A percentile compares a stretch with the other conserved stretches of the same genome.
Conservation (phyloP, 2,113 vertebrate species). For the Leptobrachium ailaonicum region DNA sequence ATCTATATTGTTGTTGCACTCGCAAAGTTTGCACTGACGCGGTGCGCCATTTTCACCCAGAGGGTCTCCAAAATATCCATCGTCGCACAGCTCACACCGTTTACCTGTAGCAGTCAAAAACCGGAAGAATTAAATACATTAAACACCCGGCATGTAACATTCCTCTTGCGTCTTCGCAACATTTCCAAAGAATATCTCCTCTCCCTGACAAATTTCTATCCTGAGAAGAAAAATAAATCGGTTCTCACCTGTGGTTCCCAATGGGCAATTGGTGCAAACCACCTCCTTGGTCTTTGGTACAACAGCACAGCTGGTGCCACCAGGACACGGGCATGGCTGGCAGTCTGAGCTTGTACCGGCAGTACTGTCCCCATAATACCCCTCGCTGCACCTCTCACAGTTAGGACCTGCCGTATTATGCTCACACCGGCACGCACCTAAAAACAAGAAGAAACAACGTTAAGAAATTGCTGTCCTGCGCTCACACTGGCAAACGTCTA, state of each 20-base stretch:
- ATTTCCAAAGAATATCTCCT: too few species aligned
- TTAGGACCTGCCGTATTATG: constrained; percentile 85
- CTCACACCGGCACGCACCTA: constrained; percentile 85
- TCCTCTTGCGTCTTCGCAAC: too few species aligned
- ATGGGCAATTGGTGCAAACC: constrained; percentile 93
- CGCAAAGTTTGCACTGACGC: constrained; percentile 80
- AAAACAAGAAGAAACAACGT: neutral
- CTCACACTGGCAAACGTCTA: too few species aligned
- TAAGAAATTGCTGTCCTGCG: too few species aligned
- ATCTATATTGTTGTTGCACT: constrained; percentile 93
- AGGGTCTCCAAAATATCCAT: constrained; percentile 92
- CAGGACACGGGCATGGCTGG: constrained; percentile 84
- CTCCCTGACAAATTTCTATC: too few species aligned
- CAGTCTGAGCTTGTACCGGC: constrained; percentile 76
- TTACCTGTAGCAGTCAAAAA: constrained; percentile 72
- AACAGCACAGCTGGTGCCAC: constrained; percentile 81
- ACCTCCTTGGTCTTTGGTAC: constrained; percentile 87
- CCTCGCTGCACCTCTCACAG: constrained; percentile 88
- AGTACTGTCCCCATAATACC: constrained; percentile 88
- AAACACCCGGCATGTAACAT: too few species aligned
- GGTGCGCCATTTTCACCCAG: constrained; percentile 71
- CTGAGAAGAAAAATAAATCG: too few species aligned
- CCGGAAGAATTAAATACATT: neutral
- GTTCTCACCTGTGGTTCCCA: constrained; percentile 84
- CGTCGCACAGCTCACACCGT: constrained; percentile 92